Conservation (phyloP, 1,140 invertebrate species). For the Stegodyphus mimosarum region DNA sequence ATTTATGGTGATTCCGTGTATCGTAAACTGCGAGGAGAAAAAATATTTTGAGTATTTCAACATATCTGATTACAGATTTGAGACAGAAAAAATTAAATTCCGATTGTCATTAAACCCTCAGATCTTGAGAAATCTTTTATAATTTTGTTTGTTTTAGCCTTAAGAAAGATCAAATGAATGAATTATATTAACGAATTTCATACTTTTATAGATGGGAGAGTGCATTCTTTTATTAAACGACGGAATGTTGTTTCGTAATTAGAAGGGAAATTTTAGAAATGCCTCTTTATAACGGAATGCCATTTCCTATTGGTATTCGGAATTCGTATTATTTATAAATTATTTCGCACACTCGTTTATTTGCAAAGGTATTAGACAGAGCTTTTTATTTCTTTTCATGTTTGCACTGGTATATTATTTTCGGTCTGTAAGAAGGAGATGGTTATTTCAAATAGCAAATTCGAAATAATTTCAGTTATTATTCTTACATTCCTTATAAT, state of each 20-base stretch:
- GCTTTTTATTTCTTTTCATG: no score
- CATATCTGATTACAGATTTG: background rate
- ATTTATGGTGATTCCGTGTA: background rate
- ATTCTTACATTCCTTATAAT: no score
- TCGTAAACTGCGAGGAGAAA: background rate
- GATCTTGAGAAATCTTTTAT: background rate
- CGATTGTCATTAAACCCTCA: constrained; percentile 32
- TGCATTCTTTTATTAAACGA: constrained; percentile 14
- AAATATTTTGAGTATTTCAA: background rate
- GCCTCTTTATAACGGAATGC: constrained; percentile 24
- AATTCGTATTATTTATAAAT: constrained; percentile 24
- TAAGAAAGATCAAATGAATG: background rate
- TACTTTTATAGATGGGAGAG: background rate
- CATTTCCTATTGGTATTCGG: constrained; percentile 25
- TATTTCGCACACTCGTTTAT: background rate
- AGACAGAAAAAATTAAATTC: constrained; percentile 8
- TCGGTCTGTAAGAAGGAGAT: no score
- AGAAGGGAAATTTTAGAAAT: constrained; percentile 9
- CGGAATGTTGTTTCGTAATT: constrained; percentile 29
- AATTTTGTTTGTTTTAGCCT: constrained; percentile 31
- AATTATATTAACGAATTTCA: constrained; percentile 15
- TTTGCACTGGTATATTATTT: no score
- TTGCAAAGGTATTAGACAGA: background rate
- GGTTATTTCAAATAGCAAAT: no score
- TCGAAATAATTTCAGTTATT: no score